Evolutionary conservation across 2,888 invertebrate species (phyloP).

Genomic region (Orchesellides sinensis): DNA sequence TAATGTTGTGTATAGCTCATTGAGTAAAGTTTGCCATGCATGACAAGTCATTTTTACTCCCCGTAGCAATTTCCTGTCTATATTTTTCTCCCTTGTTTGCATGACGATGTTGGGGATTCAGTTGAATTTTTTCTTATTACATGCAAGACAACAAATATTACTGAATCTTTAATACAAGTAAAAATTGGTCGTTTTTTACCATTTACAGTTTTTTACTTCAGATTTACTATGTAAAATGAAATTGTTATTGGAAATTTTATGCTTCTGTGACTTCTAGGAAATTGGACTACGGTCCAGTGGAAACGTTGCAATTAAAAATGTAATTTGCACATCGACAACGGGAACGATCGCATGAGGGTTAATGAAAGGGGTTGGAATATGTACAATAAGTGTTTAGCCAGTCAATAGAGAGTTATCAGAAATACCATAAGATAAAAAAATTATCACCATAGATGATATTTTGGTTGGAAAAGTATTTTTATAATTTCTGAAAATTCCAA

Average conservation of each 20-base stretch:
- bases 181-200: not conserved
- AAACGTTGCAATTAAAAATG: too few species aligned
- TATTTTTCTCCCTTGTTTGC: constrained; percentile 55
- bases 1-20: constrained; percentile 60
- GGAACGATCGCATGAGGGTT: too few species aligned
- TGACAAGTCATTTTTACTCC: constrained; percentile 72
- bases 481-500: too few species aligned
- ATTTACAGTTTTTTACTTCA: not conserved
- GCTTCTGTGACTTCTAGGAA: too few species aligned
- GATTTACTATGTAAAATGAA: not conserved
- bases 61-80: constrained; percentile 73
- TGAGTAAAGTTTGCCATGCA: constrained; percentile 73
- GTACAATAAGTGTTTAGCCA: too few species aligned
- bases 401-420: too few species aligned
- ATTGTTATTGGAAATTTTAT: not conserved
- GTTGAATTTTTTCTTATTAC: not conserved
- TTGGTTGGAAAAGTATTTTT: too few species aligned
- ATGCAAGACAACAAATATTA: not conserved
- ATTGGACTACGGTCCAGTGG: too few species aligned
- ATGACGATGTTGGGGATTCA: constrained; percentile 32
- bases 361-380: too few species aligned
- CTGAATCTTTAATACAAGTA: not conserved
- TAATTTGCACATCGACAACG: too few species aligned
- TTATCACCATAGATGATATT: too few species aligned
- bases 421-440: too few species aligned